A percentile compares a stretch with the other conserved stretches of the same genome.
These are phyloP conservation scores for Macaria notata DNA, from an alignment of 2,888 invertebrate species.

Conservation along the genomic window DNA sequence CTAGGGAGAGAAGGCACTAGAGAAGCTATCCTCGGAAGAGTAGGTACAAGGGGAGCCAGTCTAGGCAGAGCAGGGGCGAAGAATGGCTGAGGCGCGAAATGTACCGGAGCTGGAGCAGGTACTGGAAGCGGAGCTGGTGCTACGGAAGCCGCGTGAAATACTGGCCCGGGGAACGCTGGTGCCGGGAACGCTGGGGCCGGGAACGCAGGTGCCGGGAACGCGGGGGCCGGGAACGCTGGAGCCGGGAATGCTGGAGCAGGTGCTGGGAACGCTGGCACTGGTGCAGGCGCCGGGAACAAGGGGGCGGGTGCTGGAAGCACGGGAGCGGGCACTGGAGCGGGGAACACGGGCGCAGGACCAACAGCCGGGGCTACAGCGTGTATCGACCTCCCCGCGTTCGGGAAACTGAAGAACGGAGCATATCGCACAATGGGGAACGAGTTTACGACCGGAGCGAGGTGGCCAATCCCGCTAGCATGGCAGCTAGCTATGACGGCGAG, in stretches of 20 bases:
- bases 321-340: conserved; percentile 40
- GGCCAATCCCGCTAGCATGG: conserved; percentile 70
- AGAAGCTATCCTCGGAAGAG: conserved; percentile 28
- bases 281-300: conserved; percentile 30
- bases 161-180: conserved; percentile 30
- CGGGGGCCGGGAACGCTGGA: conserved; percentile 34
- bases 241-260: conserved; percentile 36
- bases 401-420: conserved; percentile 75
- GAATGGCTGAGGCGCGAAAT: conserved; percentile 25
- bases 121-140: conserved; percentile 20
- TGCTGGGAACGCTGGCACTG: conserved; percentile 18
- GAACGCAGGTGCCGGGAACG: conserved; percentile 37
- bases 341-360: conserved; percentile 37
- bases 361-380: conserved; percentile 58
- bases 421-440: conserved; percentile 69
- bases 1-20: conserved; percentile 30
- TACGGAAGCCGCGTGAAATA: conserved; percentile 12
- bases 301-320: conserved; percentile 38
- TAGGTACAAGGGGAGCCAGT: conserved; percentile 26
- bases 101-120: conserved; percentile 23
- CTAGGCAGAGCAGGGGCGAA: conserved; percentile 36
- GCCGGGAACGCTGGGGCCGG: conserved; percentile 33
- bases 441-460: conserved; percentile 58
- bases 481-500: conserved; percentile 67
- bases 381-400: conserved; percentile 64